Evolutionary conservation across 2,113 vertebrate genomes (phyloP).

Genomic region (Arizona elegans): DNA sequence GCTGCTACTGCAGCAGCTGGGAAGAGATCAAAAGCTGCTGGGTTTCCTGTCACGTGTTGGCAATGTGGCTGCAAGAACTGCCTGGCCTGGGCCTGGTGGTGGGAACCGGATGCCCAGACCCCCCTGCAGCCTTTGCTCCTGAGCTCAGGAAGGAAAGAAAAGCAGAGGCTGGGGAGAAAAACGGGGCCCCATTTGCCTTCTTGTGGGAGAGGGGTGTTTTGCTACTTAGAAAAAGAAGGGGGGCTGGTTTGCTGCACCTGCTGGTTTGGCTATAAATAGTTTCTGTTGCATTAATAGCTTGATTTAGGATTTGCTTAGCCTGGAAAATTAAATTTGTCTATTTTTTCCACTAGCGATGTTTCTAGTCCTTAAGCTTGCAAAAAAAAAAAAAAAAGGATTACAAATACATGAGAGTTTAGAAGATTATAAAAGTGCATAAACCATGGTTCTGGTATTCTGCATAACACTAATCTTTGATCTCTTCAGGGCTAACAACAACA

Average conservation of each 20-base stretch:
- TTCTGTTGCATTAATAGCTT: not conserved
- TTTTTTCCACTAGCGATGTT: not conserved
- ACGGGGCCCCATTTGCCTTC: not conserved
- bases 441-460: not conserved
- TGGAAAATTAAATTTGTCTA: not conserved
- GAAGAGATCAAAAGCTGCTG: not conserved
- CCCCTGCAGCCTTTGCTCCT: not conserved
- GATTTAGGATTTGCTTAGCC: not conserved
- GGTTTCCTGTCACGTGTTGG: not conserved
- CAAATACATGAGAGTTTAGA: not conserved
- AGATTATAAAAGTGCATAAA: not conserved
- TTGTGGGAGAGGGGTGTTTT: not conserved
- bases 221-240: not conserved
- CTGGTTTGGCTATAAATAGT: not conserved
- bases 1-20: not conserved
- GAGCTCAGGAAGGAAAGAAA: not conserved
- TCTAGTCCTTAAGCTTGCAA: not conserved
- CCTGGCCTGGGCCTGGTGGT: not conserved
- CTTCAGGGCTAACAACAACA: not conserved
- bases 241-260: not conserved
- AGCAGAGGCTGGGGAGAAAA: not conserved
- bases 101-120: not conserved
- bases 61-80: not conserved
- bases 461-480: not conserved
- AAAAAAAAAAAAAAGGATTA: not conserved